These are phyloP conservation scores for Pseudomyrmex concolor DNA, from an alignment of 1,140 invertebrate species.

Conservation along the genomic window DNA sequence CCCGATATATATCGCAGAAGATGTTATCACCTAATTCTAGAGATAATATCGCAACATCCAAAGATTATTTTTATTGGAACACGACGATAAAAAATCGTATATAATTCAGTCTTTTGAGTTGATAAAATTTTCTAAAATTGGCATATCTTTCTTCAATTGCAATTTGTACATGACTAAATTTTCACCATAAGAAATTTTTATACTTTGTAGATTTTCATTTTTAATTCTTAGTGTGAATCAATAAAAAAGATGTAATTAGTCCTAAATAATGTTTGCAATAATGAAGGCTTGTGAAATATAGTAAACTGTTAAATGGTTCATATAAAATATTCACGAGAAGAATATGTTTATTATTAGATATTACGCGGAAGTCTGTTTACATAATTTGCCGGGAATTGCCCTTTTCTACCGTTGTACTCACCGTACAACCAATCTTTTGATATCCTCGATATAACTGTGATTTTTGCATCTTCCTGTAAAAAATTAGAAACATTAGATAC, in stretches of 20 bases:
- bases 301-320: slow-evolving; percentile 12
- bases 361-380: slow-evolving; percentile 87
- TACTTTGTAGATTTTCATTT: neutral
- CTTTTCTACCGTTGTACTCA: slow-evolving; percentile 87
- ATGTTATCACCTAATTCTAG: slow-evolving; percentile 35
- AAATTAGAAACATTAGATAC: neutral
- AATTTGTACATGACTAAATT: slow-evolving; percentile 21
- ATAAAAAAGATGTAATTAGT: slow-evolving; percentile 11
- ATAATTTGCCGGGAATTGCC: slow-evolving; percentile 93
- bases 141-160: neutral
- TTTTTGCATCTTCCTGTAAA: slow-evolving; percentile 88
- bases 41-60: slow-evolving; percentile 24
- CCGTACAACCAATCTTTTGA: slow-evolving; percentile 94
- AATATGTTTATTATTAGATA: slow-evolving; percentile 26
- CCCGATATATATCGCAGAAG: slow-evolving; percentile 22
- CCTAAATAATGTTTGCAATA: slow-evolving; percentile 51
- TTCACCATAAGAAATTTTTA: slow-evolving; percentile 21
- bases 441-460: slow-evolving; percentile 89
- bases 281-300: slow-evolving; percentile 25
- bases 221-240: slow-evolving; percentile 3
- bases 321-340: slow-evolving; percentile 27
- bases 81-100: slow-evolving; percentile 39
- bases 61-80: slow-evolving; percentile 29
- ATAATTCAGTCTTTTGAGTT: slow-evolving; percentile 63
- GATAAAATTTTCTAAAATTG: slow-evolving; percentile 56